Base-by-base conservation (phyloP, 2,797 vertebrate species). In the Lepus townsendii region DNA sequence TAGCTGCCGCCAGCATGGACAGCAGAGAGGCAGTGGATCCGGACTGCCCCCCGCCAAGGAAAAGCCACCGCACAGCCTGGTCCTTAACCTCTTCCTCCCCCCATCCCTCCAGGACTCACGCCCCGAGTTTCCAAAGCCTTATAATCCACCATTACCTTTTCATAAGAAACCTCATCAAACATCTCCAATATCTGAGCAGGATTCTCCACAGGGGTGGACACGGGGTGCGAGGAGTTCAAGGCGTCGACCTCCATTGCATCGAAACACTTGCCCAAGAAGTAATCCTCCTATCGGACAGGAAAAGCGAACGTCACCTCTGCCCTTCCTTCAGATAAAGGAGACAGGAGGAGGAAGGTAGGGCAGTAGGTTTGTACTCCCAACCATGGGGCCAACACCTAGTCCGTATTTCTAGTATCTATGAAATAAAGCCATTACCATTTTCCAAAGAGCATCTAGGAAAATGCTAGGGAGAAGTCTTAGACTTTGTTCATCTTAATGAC, bases 141-240 rank as follows among this genome's bases (percentile, higher is more conserved):
- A 75, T 5, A 63, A 78, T 69, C 13, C 24, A 26, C 54, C 72
- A 87, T 97, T 97, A 99, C 99, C 99, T 99, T 99, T 24, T 99
- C 98, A 60, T 99, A 99, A 3, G 99, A 99, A 90, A 99, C 99
- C 0, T 98, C 97, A 77, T 99, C 99, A 93, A 99, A 99, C 99
- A 99, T 99, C 98, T 99, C 99, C 97, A 97, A 98, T 97, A 99
- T 99, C 97, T 99, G 98, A 73, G 99, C 98, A 94, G 99, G 99
- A 97, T 98, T 99, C 97, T 99, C 99, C 92, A 99, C 99, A 0
- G 98, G 98, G 35, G 98, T 98, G 69, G 99, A 99, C 78, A 99
- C 96, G 0, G 99, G 99, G 90, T 99, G 99, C 65, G 99, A 99
- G 5, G 99, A 99, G 98, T 98, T 99, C 62, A 99, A 97, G 3